phyloP scores from a whole-genome alignment of 2,113 vertebrate species.

The Scomber japonicus region DNA sequence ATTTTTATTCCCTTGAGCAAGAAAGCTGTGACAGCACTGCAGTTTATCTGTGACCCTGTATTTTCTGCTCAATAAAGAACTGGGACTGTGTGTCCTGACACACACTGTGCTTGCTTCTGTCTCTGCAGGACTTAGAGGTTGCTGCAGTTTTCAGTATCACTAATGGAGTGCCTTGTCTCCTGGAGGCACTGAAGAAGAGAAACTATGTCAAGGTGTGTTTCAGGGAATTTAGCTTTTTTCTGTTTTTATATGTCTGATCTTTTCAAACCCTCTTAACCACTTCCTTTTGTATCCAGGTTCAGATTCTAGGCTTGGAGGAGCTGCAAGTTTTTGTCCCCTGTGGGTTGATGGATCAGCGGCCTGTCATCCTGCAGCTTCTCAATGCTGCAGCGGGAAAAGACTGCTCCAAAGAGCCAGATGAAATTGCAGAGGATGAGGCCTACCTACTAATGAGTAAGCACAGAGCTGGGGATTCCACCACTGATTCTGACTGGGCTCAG shows the following conservation, averaged over 20 bases:
- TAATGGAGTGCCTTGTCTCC: conserved; percentile 89
- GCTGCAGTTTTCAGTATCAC: conserved; percentile 94
- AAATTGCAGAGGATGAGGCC: conserved; percentile 88
- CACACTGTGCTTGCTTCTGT: conserved; percentile 26
- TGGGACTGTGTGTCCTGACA: conserved; percentile 52
- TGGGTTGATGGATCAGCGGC: conserved; percentile 85
- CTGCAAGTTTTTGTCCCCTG: conserved; percentile 93
- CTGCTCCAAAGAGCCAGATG: conserved; percentile 94
- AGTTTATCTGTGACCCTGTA: conserved; percentile 41
- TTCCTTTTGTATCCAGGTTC: conserved; percentile 60
- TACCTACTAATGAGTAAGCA: conserved; percentile 95
- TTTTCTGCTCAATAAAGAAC: conserved; percentile 30
- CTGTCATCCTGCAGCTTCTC: conserved; percentile 92
- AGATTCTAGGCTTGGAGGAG: conserved; percentile 90
- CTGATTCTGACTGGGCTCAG: conserved; percentile 83
- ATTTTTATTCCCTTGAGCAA: conserved; percentile 19
- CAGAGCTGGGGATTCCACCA: conserved; percentile 75
- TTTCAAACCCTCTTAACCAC: neutral
- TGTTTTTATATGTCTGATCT: neutral
- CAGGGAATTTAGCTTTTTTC: neutral
- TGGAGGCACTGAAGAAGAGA: conserved; percentile 89
- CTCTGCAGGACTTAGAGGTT: conserved; percentile 94
- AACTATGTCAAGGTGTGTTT: conserved; percentile 91
- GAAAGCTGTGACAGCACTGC: conserved; percentile 20
- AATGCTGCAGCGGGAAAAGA: conserved; percentile 95